Conservation (phyloP, 2,113 vertebrate species). For the Turnix velox region DNA sequence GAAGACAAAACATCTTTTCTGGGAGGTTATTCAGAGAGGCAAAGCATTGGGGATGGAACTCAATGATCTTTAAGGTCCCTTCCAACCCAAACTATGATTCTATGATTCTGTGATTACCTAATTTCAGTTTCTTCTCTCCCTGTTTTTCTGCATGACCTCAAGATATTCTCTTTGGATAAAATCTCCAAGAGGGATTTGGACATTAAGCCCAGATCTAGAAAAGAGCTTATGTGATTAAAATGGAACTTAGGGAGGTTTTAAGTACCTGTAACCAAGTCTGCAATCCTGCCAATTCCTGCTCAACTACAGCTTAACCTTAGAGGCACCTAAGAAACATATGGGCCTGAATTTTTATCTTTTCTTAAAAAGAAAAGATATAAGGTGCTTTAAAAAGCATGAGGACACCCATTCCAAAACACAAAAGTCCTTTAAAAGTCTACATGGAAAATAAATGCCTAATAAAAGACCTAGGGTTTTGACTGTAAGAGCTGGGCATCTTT, state of each 20-base stretch:
- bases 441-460: not conserved
- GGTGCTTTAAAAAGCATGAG: not conserved
- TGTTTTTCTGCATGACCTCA: constrained; percentile 15
- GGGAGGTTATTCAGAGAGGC: not conserved
- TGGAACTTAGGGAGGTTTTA: constrained; percentile 48
- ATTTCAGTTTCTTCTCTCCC: not conserved
- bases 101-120: too few species aligned
- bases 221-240: constrained; percentile 60
- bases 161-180: constrained; percentile 2
- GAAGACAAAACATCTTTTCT: not conserved
- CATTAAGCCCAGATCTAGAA: constrained; percentile 44
- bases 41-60: too few species aligned
- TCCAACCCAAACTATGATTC: too few species aligned
- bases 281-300: constrained; percentile 46
- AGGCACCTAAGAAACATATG: not conserved
- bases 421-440: rapidly evolving
- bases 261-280: constrained; percentile 13
- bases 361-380: not conserved
- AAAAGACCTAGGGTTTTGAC: not conserved
- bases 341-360: not conserved
- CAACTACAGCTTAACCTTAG: constrained; percentile 46
- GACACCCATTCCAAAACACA: not conserved
- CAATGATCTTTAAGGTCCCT: too few species aligned
- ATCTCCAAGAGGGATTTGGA: constrained; percentile 43
- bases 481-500: not conserved